Conservation (phyloP, 2,888 invertebrate genomes). For the Zygogramma bicolorata region DNA sequence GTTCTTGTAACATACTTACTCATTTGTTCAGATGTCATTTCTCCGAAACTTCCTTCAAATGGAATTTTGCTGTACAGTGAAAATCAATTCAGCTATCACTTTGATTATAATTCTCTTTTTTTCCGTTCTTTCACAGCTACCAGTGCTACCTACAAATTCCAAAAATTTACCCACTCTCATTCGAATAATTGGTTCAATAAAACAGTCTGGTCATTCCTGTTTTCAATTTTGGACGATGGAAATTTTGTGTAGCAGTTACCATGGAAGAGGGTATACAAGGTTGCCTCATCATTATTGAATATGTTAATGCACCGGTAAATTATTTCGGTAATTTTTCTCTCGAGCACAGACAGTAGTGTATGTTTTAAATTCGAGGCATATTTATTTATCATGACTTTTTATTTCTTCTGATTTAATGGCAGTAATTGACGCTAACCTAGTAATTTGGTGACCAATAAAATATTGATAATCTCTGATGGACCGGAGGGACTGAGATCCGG, state of each 20-base stretch:
- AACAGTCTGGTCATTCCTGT: neutral
- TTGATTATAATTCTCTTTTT: no score
- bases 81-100: no score
- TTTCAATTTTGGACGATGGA: slow-evolving; percentile 1
- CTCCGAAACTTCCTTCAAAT: no score
- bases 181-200: no score
- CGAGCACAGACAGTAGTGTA: neutral
- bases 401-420: neutral
- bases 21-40: no score
- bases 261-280: neutral
- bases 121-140: no score
- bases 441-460: slow-evolving; percentile 4
- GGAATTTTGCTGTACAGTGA: no score
- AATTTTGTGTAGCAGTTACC: neutral
- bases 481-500: neutral
- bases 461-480: slow-evolving; percentile 10
- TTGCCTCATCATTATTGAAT: slow-evolving; percentile 16
- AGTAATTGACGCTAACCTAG: neutral
- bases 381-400: slow-evolving; percentile 8
- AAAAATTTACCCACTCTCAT: no score
- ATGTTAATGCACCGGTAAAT: slow-evolving; percentile 16
- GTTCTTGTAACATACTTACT: no score
- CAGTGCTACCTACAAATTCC: no score
- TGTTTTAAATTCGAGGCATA: slow-evolving; percentile 11
- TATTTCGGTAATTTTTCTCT: slow-evolving; percentile 6